Base-by-base conservation (phyloP, 2,888 invertebrate genomes). In the Drosophila flavopinicola region DNA sequence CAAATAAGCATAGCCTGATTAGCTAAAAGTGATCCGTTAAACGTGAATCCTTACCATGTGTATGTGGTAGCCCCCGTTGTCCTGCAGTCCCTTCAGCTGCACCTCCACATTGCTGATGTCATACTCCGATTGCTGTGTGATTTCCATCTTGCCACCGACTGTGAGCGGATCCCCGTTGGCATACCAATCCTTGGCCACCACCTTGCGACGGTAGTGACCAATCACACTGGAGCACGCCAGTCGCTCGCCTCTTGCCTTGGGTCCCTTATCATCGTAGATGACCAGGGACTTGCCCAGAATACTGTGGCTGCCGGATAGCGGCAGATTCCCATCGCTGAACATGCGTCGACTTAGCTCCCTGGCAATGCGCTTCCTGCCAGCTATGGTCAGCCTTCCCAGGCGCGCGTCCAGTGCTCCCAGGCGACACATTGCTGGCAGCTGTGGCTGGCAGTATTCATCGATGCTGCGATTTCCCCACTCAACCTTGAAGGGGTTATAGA, bases 161-260 rank as follows among this genome's bases (percentile, higher is more conserved):
- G 93, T 90, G 30, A 94, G 90, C 0, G 92, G 90, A 60, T 93
- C 93, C 0, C 95, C 96, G 90, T 97, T 97, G 4, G 96, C 95
- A 90, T 96, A 96, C 97, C 97, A 97, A 85, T 97, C 96, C 79
- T 94, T 94, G 0, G 94, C 95, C 1, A 97, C 96, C 0, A 95
- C 96, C 91, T 97, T 97, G 58, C 96, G 93, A 6, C 95, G 93
- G 83, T 94, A 94, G 6, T 95, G 92, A 0, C 95, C 94, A 49
- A 93, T 93, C 68, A 97, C 94, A 54, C 97, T 97, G 87, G 97
- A 95, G 90, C 98, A 98, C 0, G 96, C 97, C 88, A 98, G 92
- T 66, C 98, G 92, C 90, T 97, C 96, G 10, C 98, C 98, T 70
- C 98, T 92, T 0, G 97, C 97, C 65, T 95, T 94, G 0, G 97